These are phyloP conservation scores for Xenopus tropicalis DNA, from an alignment of 2,113 vertebrate species.

Conservation along the genomic window DNA sequence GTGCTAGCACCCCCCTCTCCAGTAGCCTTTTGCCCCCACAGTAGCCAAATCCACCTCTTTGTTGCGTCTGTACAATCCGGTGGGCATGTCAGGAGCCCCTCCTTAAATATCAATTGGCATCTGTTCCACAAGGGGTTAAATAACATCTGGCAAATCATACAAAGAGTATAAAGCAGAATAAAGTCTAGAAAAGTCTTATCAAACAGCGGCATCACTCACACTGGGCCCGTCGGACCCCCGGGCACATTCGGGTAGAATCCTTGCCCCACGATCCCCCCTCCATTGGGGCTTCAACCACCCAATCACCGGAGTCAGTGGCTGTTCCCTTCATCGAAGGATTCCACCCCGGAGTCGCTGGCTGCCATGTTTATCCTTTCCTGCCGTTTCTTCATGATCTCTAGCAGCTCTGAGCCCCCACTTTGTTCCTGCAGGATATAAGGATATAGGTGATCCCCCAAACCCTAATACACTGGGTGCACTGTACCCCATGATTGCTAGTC, in stretches of 20 bases:
- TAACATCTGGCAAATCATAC: not conserved
- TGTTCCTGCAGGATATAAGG: slow-evolving; percentile 65
- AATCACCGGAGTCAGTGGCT: slow-evolving; percentile 71
- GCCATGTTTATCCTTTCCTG: slow-evolving; percentile 88
- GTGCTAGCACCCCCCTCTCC: too few relatives aligned
- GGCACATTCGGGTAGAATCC: too few relatives aligned
- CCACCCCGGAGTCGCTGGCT: slow-evolving; percentile 90
- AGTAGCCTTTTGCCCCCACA: too few relatives aligned
- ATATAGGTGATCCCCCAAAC: not conserved
- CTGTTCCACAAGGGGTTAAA: not conserved
- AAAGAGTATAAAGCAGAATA: too few relatives aligned
- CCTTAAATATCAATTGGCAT: not conserved
- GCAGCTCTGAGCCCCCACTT: slow-evolving; percentile 83
- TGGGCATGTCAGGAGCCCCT: not conserved
- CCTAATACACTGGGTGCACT: too few relatives aligned
- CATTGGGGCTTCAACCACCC: too few relatives aligned
- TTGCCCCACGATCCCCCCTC: too few relatives aligned
- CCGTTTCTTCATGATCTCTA: slow-evolving; percentile 91
- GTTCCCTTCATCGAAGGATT: slow-evolving; percentile 91
- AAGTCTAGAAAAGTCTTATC: too few relatives aligned
- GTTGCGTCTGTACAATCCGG: too few relatives aligned
- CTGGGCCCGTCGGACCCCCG: not conserved
- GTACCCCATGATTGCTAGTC: too few relatives aligned
- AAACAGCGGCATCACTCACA: not conserved
- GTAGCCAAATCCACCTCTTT: too few relatives aligned